phyloP scores from a whole-genome alignment of 2,888 invertebrate species.

The Rhimphoctona megacephalus region DNA sequence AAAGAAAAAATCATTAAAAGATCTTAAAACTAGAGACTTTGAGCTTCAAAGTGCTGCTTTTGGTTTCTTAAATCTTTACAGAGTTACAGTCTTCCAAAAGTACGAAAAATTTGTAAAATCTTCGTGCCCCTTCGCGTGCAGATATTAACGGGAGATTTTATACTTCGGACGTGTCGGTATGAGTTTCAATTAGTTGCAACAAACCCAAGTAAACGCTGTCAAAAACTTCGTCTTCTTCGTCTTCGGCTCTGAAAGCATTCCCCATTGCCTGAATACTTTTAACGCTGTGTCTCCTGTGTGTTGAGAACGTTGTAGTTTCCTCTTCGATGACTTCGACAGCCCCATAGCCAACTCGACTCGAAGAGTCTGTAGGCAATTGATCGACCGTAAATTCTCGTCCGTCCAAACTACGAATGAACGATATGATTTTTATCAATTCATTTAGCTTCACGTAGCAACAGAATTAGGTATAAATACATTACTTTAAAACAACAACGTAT shows the following conservation, averaged over 20 bases:
- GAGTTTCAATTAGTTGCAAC: not conserved
- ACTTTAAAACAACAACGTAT: not conserved
- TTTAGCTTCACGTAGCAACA: not conserved
- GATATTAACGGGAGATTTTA: no score
- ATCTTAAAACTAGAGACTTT: no score
- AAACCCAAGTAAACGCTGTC: slow-evolving; percentile 91
- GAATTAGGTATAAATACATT: not conserved
- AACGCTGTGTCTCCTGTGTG: slow-evolving; percentile 77
- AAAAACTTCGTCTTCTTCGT: slow-evolving; percentile 94
- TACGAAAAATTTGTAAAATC: no score
- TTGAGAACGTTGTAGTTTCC: slow-evolving; percentile 73
- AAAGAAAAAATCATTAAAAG: no score
- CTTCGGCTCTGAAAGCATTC: slow-evolving; percentile 86
- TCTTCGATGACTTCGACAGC: slow-evolving; percentile 75
- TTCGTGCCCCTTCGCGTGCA: no score
- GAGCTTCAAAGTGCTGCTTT: no score
- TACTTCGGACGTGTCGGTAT: no score
- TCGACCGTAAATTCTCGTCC: slow-evolving; percentile 72
- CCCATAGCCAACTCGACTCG: slow-evolving; percentile 60
- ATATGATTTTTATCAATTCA: not conserved
- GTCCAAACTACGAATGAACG: slow-evolving; percentile 73
- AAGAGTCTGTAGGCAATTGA: slow-evolving; percentile 48
- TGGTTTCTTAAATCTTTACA: no score
- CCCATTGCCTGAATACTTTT: slow-evolving; percentile 82
- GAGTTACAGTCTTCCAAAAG: no score